Evolutionary conservation across 2,797 vertebrate genomes (phyloP).

Genomic region (Cossypha caffra): DNA sequence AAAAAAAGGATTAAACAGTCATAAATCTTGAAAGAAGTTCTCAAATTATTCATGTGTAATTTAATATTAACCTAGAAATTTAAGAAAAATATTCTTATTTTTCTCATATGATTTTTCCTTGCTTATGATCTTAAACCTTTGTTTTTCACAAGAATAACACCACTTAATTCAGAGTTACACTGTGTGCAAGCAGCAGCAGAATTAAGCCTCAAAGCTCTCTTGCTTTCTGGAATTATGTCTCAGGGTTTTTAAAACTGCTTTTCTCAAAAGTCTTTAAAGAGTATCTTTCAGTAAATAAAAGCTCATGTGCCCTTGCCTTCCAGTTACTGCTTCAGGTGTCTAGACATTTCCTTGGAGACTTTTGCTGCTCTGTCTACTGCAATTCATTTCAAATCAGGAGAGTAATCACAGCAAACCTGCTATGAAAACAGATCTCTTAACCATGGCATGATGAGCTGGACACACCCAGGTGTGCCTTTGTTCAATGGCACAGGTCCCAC

Average conservation of each 20-base stretch:
- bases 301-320: constrained; percentile 38
- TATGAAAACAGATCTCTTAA: not conserved
- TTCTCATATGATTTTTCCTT: not conserved
- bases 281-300: constrained; percentile 54
- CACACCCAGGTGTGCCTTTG: rapidly evolving
- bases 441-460: not conserved
- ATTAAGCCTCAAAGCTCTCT: not conserved
- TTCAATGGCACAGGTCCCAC: not conserved
- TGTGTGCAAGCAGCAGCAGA: not conserved
- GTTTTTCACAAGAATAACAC: not conserved
- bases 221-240: not conserved
- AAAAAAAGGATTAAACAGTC: not conserved
- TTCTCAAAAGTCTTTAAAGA: constrained; percentile 55
- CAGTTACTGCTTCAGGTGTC: constrained; percentile 67
- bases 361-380: constrained; percentile 19
- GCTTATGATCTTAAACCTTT: not conserved
- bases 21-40: not conserved
- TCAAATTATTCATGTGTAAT: not conserved
- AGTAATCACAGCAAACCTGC: not conserved
- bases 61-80: not conserved
- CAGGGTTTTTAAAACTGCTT: constrained; percentile 5
- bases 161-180: not conserved
- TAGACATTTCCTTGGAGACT: constrained; percentile 54
- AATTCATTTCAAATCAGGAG: not conserved
- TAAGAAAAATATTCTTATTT: not conserved